Conservation (phyloP, 2,797 vertebrate species). For the Falco cherrug region DNA sequence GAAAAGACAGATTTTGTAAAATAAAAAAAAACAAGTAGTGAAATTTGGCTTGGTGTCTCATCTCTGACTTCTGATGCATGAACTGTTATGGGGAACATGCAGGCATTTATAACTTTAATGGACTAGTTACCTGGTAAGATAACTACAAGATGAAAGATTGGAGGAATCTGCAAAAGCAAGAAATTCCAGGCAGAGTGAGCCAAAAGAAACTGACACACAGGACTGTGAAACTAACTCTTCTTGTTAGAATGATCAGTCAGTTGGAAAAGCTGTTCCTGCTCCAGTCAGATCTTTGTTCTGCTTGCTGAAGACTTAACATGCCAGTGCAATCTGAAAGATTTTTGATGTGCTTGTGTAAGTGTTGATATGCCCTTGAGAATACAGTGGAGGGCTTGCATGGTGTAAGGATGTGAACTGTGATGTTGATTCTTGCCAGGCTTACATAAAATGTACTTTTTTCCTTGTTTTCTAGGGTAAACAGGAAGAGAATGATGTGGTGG, state of each 20-base stretch:
- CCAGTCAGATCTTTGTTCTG: slow-evolving; percentile 15
- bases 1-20: not conserved
- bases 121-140: slow-evolving; percentile 2
- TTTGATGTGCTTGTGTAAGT: slow-evolving; percentile 13
- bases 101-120: not conserved
- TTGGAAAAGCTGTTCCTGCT: slow-evolving; percentile 44
- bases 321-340: not conserved
- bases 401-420: not conserved
- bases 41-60: not conserved
- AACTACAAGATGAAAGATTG: not conserved
- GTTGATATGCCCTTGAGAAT: not conserved
- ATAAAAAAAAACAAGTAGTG: not conserved
- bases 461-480: slow-evolving; percentile 85
- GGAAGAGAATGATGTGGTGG: slow-evolving; percentile 96
- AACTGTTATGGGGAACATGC: not conserved
- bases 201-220: not conserved
- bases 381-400: not conserved
- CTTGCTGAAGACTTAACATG: not conserved
- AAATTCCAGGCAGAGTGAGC: not conserved
- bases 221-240: not conserved
- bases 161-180: not conserved
- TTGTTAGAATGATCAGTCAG: not conserved
- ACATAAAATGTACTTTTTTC: not conserved
- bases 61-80: not conserved
- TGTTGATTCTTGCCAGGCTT: not conserved